Base-by-base conservation (phyloP, 2,888 invertebrate species). In the Bembecia ichneumoniformis region DNA sequence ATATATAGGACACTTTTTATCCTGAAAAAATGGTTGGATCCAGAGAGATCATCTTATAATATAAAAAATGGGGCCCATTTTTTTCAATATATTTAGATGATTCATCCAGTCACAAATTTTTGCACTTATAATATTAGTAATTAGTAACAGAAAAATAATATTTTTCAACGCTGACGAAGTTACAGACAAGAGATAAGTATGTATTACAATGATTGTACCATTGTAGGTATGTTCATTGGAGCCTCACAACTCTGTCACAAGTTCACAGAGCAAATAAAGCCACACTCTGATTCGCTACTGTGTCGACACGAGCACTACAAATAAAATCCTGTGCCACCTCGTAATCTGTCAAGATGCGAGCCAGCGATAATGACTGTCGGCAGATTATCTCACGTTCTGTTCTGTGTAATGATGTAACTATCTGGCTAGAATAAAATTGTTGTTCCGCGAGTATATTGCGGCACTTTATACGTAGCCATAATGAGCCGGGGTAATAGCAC, bases 371-470 rank as follows among this genome's bases (percentile, higher is more conserved):
- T 64, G 58, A 58, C 58, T 56, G 57, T 53, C 52, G 55, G 53
- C 54, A 61, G 63, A 68, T 65, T 64, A 68, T 70, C 68, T 66
- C 68, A 59, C 68, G 66, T 59, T 54, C 56, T 47, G 66, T 59
- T 54, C 56, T 47, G 49, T 55, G 52, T 66, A 70, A 71, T 70
- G 66, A 66, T 60, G 67, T 66, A 74, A 70, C 67, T 70, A 68
- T 63, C 63, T 60, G 14, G 64, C 64, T 66, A 66, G 62, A 68
- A 60, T 60, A 50, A 61, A 62, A 64, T 62, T 57, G 60, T 66
- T 63, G 66, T 69, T 60, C 59, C 62, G 58, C 61, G 54, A 55
- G 58, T 62, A 64, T 73, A 68, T 75, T 74, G 66, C 68, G 58
- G 65, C 63, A 59, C 66, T 69, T 72, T 66, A 67, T 66, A 61